Conservation (phyloP, 64 coral and sea anemone species). For the Stylophora pistillata region DNA sequence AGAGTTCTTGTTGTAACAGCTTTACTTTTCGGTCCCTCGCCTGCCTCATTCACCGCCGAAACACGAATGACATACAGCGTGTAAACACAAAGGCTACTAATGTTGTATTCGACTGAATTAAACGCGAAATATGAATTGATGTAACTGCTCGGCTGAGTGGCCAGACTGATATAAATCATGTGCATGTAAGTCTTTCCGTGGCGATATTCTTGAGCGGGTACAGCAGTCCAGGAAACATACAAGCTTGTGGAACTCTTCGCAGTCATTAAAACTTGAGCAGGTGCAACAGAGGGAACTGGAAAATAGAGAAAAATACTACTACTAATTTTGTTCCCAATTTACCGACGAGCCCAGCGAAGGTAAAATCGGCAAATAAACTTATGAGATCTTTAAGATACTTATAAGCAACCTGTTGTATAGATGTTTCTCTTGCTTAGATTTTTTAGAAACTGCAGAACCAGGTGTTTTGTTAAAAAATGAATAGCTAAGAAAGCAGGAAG, state of each 20-base stretch:
- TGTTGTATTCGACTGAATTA: background rate
- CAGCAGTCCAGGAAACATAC: background rate
- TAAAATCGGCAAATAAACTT: too few species aligned
- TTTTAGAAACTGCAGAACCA: too few species aligned
- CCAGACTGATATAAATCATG: background rate
- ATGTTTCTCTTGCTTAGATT: too few species aligned
- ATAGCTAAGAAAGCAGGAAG: too few species aligned
- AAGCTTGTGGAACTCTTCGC: background rate
- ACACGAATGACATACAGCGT: background rate
- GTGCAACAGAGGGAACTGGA: background rate
- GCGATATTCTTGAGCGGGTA: too few species aligned
- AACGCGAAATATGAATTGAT: background rate
- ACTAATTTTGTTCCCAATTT: too few species aligned
- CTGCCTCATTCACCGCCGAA: background rate
- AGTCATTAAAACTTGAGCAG: background rate
- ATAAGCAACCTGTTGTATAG: too few species aligned
- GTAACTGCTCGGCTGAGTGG: background rate
- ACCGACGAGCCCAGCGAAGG: too few species aligned
- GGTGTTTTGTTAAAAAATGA: too few species aligned
- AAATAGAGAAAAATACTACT: background rate
- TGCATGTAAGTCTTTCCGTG: background rate
- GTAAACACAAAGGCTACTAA: background rate
- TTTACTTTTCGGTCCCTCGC: conserved; percentile 4
- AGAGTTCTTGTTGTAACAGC: conserved; percentile 1
- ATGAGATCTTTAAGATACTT: too few species aligned